Evolutionary conservation across 2,888 invertebrate species (phyloP).

Genomic region (Emmelina monodactyla): DNA sequence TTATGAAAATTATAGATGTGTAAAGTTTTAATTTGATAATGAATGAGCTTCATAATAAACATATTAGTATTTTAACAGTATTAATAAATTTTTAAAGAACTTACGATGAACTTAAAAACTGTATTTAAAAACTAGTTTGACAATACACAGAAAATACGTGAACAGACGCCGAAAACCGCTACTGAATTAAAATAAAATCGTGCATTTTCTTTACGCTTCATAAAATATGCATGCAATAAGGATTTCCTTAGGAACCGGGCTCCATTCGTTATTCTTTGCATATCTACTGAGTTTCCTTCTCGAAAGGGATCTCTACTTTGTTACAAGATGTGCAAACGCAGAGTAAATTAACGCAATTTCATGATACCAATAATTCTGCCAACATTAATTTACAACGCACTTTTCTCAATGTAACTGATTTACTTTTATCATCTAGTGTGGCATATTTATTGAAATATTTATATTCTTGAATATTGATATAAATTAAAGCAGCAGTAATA

Average conservation of each 20-base stretch:
- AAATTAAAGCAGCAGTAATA: too few relatives aligned
- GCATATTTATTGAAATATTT: too few relatives aligned
- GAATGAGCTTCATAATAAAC: too few relatives aligned
- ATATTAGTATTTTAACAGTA: too few relatives aligned
- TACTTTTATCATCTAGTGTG: too few relatives aligned
- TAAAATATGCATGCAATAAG: background rate
- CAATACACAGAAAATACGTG: slow-evolving; percentile 5
- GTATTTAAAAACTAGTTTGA: too few relatives aligned
- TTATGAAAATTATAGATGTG: too few relatives aligned
- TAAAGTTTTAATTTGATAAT: too few relatives aligned
- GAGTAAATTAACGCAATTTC: slow-evolving; percentile 32
- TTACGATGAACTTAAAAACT: too few relatives aligned
- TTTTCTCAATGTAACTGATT: too few relatives aligned
- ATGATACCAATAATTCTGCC: slow-evolving; percentile 33
- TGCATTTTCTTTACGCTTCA: background rate
- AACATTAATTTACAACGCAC: slow-evolving; percentile 24
- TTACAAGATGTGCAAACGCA: slow-evolving; percentile 19
- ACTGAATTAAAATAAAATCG: background rate
- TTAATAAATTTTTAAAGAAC: too few relatives aligned
- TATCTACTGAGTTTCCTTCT: slow-evolving; percentile 17
- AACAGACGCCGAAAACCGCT: slow-evolving; percentile 9
- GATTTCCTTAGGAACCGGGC: background rate
- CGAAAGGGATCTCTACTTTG: slow-evolving; percentile 24
- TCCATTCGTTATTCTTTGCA: background rate
- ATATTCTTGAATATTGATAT: too few relatives aligned